phyloP scores from a whole-genome alignment of 2,113 vertebrate genomes.

The Pelvicachromis taeniatus region DNA sequence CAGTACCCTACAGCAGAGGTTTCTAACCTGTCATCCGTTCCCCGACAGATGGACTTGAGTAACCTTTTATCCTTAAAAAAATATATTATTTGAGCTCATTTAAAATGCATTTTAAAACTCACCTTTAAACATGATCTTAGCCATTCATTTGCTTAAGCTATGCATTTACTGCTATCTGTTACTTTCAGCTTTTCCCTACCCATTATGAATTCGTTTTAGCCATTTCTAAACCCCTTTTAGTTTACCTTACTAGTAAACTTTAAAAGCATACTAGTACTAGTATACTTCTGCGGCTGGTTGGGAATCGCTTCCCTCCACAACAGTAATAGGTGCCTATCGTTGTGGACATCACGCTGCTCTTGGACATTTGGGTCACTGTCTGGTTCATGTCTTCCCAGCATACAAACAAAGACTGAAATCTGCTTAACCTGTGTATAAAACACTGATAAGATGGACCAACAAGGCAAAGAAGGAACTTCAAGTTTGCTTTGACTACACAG shows the following conservation, averaged over 20 bases:
- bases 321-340: neutral
- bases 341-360: neutral
- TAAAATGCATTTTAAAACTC: neutral
- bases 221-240: neutral
- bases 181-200: neutral
- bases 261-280: no score
- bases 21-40: neutral
- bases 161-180: neutral
- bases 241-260: no score
- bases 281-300: neutral
- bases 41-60: fast-evolving
- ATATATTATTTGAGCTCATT: fast-evolving
- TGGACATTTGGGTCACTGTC: neutral
- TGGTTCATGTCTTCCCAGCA: neutral
- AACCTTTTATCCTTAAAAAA: neutral
- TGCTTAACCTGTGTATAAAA: neutral
- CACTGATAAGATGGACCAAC: neutral
- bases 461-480: neutral
- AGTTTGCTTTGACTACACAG: neutral
- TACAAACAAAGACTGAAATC: neutral
- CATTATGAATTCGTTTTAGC: neutral
- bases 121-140: neutral
- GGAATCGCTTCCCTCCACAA: neutral
- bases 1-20: neutral
- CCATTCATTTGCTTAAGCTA: fast-evolving